phyloP scores from a whole-genome alignment of 2,113 vertebrate species.

The Mixornis gularis region DNA sequence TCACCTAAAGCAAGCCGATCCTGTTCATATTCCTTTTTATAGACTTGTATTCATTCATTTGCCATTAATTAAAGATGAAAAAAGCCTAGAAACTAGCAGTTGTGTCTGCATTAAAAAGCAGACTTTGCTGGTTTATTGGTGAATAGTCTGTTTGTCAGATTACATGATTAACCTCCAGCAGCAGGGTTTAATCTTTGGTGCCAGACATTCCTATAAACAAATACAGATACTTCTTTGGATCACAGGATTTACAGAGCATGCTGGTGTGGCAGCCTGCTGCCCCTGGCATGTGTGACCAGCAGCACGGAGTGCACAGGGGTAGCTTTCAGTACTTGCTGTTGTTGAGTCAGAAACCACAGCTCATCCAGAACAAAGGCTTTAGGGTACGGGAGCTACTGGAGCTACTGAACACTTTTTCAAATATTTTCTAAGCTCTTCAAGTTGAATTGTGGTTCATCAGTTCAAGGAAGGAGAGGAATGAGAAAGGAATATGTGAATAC shows the following conservation, averaged over 20 bases:
- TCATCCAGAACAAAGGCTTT: neutral
- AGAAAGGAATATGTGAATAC: neutral
- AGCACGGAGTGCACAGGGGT: fast-evolving
- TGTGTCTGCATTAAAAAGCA: neutral
- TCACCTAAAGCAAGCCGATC: neutral
- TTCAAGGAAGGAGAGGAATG: neutral
- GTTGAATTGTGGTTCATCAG: neutral
- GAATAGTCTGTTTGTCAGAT: neutral
- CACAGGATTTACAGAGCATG: neutral
- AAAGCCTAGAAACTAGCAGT: neutral
- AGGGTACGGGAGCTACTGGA: neutral
- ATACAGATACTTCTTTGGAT: neutral
- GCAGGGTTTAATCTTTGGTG: neutral
- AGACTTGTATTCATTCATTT: neutral
- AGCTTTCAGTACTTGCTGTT: neutral
- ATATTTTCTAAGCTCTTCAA: neutral
- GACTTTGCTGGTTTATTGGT: neutral
- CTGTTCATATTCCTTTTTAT: neutral
- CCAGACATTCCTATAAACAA: neutral
- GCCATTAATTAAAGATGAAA: neutral
- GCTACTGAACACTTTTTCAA: neutral
- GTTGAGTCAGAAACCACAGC: neutral
- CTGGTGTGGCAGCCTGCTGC: neutral
- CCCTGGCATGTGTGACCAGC: neutral
- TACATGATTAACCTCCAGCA: neutral